Conservation (phyloP, 2,113 vertebrate genomes). For the Euleptes europaea region DNA sequence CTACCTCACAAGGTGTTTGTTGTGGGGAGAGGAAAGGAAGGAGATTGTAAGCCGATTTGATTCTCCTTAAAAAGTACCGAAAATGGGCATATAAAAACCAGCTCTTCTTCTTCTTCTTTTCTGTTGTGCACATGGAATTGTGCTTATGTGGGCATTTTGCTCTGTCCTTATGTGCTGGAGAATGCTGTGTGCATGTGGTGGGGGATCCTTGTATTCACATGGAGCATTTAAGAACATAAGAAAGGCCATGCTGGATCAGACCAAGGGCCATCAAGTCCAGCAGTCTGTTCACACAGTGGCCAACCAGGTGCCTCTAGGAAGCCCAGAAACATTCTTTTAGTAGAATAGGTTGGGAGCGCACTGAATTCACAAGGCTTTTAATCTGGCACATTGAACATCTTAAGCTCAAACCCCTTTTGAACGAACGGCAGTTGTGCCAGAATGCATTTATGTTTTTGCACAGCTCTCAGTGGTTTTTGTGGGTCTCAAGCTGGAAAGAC, state of each 20-base stretch:
- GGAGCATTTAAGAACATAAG: too few relatives aligned
- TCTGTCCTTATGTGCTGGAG: not conserved
- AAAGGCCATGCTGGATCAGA: too few relatives aligned
- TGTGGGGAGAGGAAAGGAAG: too few relatives aligned
- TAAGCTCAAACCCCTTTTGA: not conserved
- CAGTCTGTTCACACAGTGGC: too few relatives aligned
- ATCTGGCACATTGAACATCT: not conserved
- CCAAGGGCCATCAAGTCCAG: too few relatives aligned
- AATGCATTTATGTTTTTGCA: not conserved
- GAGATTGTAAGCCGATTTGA: too few relatives aligned
- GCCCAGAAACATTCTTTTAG: too few relatives aligned
- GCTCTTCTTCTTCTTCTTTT: too few relatives aligned
- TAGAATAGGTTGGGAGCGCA: not conserved
- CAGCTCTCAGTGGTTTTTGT: not conserved
- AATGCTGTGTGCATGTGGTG: not conserved
- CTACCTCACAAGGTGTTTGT: too few relatives aligned
- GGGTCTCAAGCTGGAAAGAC: not conserved
- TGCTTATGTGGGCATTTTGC: not conserved
- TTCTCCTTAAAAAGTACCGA: too few relatives aligned
- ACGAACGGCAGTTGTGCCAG: not conserved
- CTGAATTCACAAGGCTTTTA: not conserved
- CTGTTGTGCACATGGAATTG: not conserved
- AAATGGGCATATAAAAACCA: too few relatives aligned
- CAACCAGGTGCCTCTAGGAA: too few relatives aligned
- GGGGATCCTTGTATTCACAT: not conserved